phyloP scores from a whole-genome alignment of 2,113 vertebrate species.

The Phodopus roborovskii region DNA sequence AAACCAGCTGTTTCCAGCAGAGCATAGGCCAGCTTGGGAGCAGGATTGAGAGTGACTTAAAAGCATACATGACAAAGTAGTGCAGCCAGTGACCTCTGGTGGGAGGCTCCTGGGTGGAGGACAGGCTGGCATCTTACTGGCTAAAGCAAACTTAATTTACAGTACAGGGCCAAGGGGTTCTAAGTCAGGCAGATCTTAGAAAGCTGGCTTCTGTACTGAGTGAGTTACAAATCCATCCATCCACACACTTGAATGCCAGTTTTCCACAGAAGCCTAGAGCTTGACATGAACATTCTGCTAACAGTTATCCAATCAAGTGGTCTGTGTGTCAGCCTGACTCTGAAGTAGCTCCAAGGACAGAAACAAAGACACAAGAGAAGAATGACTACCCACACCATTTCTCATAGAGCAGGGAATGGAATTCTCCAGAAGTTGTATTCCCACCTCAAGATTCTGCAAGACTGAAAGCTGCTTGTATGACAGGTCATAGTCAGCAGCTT shows the following conservation, averaged over 20 bases:
- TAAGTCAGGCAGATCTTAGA: neutral
- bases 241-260: neutral
- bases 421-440: neutral
- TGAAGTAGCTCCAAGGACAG: neutral
- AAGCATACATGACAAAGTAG: neutral
- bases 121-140: neutral
- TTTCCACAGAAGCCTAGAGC: neutral
- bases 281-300: neutral
- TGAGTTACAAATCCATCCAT: neutral
- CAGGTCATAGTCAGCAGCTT: too few relatives aligned
- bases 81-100: neutral
- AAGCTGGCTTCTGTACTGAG: neutral
- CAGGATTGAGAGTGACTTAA: neutral
- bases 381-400: neutral
- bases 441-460: neutral
- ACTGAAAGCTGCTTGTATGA: too few relatives aligned
- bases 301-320: neutral
- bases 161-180: neutral
- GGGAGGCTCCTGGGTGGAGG: neutral
- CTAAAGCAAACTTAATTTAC: neutral
- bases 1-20: neutral
- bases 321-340: neutral
- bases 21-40: neutral
- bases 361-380: neutral
- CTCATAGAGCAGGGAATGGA: too few relatives aligned